Evolutionary conservation across 2,888 invertebrate species (phyloP).

Genomic region (Byasa hedistus): DNA sequence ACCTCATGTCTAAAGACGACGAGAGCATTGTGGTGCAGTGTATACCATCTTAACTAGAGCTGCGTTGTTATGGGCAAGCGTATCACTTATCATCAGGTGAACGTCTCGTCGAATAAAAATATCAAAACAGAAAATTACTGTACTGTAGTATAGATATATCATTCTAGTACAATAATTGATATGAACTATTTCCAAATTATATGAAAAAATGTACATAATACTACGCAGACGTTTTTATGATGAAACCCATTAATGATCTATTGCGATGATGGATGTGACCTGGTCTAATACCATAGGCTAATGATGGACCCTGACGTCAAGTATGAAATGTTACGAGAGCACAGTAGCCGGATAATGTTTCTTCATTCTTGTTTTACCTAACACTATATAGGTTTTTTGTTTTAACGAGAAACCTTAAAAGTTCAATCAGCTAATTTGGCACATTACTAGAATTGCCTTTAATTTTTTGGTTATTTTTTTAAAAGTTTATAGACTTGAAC

Average conservation of each 20-base stretch:
- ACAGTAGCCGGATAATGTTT: not conserved
- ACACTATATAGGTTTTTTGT: not conserved
- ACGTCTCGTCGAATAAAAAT: no score
- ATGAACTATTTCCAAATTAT: constrained; percentile 29
- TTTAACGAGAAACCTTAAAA: no score
- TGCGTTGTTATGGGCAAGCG: no score
- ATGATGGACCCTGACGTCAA: constrained; percentile 22
- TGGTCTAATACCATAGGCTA: constrained; percentile 17
- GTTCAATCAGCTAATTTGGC: no score
- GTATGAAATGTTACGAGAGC: constrained; percentile 19
- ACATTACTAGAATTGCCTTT: no score
- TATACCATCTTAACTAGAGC: no score
- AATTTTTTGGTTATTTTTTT: no score
- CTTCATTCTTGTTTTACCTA: not conserved
- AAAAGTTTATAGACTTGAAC: no score
- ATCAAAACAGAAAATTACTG: constrained; percentile 12
- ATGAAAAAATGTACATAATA: constrained; percentile 26
- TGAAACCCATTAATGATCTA: constrained; percentile 26
- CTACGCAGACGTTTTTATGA: constrained; percentile 21
- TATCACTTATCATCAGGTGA: no score
- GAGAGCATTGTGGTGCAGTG: no score
- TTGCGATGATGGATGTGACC: constrained; percentile 19
- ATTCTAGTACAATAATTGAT: constrained; percentile 25
- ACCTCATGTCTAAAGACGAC: no score
- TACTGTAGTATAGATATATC: not conserved